Conservation (phyloP, 2,888 invertebrate genomes). For the Hypomecis punctinalis region DNA sequence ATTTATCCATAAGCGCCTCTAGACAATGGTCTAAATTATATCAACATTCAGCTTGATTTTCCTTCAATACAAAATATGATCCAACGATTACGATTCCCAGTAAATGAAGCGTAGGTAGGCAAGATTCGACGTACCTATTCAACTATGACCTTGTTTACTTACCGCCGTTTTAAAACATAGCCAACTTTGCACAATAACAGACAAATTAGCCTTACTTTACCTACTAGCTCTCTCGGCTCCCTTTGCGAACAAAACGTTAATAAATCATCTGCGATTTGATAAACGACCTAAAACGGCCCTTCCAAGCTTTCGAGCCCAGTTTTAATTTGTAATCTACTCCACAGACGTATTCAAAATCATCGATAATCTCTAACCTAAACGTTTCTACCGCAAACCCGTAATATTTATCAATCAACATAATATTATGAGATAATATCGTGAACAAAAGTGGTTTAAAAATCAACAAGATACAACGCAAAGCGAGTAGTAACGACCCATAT, state of each 20-base stretch:
- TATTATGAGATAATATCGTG: constrained; percentile 52
- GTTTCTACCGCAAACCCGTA: constrained; percentile 34
- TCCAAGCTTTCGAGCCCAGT: constrained; percentile 21
- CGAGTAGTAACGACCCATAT: constrained; percentile 70
- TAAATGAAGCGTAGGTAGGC: too few relatives aligned
- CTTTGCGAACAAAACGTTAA: constrained; percentile 43
- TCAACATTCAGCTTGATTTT: too few relatives aligned
- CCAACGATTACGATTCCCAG: too few relatives aligned
- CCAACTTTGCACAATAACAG: constrained; percentile 13
- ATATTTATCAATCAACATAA: constrained; percentile 56
- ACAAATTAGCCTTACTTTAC: constrained; percentile 36
- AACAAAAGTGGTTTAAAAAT: constrained; percentile 77
- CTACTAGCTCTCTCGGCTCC: constrained; percentile 27
- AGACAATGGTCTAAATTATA: too few relatives aligned
- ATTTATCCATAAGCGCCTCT: too few relatives aligned
- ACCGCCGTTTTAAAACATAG: constrained; percentile 19
- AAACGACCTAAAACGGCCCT: constrained; percentile 31
- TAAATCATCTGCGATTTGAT: constrained; percentile 43
- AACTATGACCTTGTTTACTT: constrained; percentile 6
- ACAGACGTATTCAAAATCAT: constrained; percentile 48
- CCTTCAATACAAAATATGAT: too few relatives aligned
- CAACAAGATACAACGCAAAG: constrained; percentile 73
- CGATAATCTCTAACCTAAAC: constrained; percentile 51
- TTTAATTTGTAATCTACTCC: constrained; percentile 40
- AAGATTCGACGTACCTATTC: too few relatives aligned